Evolutionary conservation across 2,113 vertebrate genomes (phyloP), one percentile per base, ranked within the genome.

Genomic region (Bolborhynchus lineola): DNA sequence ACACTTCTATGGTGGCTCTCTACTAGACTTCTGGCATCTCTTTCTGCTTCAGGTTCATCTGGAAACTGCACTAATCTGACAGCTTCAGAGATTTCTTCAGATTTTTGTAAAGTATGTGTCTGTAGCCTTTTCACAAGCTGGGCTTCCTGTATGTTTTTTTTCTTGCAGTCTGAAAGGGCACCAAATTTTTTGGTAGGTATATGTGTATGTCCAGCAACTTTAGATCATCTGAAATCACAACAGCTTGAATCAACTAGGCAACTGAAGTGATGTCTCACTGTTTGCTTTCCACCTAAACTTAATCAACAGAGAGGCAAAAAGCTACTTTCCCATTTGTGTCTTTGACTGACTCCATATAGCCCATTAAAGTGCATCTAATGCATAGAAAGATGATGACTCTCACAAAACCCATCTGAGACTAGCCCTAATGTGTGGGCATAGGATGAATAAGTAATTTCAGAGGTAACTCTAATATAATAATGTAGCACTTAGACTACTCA

Each of bases 401-500:
- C 53, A 53, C 20, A 85, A 92, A 88, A 94, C 53, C 75, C 82
- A 90, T 44, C 68, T 47, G 80, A 88, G 80, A 75, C 60, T 84
- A 91, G 7, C 13, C 25, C 39, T 94, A 89, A 92, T 84, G 72
- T 71, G 42, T 1, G 3, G 82, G 46, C 50, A 78, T 10, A 46
- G 28, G 49, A 57, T n/a, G 39, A 85, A 62, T 52, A 67, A 83
- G 68, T 88, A 84, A 95, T 64, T 74, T 52, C 60, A 70, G 64
- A 64, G 42, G 77, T 77, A 31, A 46, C 60, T 93, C 91, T 92
- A 96, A 47, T 55, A 49, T 15, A 75, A 78, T 94, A 94, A 92
- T 35, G 59, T 29, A 78, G 39, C 77, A 92, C 83, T 97, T 75
- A 95, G 47, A 81, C 29, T 69, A 60, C 72, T 93, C 1, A 0